Evolutionary conservation across 2,888 invertebrate species (phyloP).

Genomic region (Andrena bicolor): DNA sequence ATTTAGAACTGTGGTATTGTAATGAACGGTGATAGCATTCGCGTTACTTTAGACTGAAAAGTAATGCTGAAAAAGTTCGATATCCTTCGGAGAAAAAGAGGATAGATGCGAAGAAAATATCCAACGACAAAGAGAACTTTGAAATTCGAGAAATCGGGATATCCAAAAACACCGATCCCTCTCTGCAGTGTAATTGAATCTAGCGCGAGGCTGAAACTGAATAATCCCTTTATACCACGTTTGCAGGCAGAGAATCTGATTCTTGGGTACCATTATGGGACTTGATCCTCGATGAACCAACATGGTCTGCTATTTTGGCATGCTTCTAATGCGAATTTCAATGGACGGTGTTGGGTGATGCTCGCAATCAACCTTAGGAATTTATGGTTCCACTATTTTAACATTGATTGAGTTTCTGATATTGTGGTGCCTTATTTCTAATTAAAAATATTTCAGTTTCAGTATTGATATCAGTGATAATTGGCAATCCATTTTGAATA

Average conservation of each 20-base stretch:
- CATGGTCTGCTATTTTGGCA: conserved; percentile 8
- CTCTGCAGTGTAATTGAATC: conserved; percentile 50
- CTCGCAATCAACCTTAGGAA: neutral
- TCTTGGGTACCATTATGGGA: conserved; percentile 35
- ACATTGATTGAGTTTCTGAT: neutral
- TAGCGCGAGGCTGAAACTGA: conserved; percentile 39
- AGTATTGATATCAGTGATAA: too few species aligned
- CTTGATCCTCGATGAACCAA: conserved; percentile 24
- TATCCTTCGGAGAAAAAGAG: neutral
- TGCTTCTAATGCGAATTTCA: conserved; percentile 35
- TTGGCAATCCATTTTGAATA: too few species aligned
- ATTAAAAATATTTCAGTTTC: too few species aligned
- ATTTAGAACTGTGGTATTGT: conserved; percentile 6
- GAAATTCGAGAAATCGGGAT: conserved; percentile 26
- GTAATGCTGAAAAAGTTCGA: neutral
- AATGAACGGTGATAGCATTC: neutral
- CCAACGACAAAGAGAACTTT: neutral
- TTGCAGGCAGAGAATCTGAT: conserved; percentile 29
- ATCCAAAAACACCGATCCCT: conserved; percentile 20
- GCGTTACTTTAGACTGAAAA: neutral
- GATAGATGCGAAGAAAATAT: neutral
- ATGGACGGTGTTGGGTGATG: conserved; percentile 5
- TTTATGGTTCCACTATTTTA: neutral
- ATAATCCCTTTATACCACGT: conserved; percentile 51
- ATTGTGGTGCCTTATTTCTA: neutral